Evolutionary conservation across 2,888 invertebrate species (phyloP).

Genomic region (Carabus problematicus): DNA sequence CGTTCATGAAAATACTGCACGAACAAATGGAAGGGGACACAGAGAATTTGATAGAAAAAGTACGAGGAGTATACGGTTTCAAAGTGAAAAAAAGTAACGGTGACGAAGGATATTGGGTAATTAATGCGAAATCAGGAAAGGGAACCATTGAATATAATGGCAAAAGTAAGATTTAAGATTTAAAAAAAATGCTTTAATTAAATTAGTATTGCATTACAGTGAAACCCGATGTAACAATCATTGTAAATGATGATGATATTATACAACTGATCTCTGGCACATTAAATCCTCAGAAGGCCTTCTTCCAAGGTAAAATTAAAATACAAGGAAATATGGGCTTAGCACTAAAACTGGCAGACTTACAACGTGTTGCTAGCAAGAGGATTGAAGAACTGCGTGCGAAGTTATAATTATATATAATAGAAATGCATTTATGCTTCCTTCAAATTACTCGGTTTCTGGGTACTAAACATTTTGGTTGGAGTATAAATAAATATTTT

Average conservation of each 20-base stretch:
- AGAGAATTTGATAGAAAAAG: constrained; percentile 82
- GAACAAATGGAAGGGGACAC: constrained; percentile 81
- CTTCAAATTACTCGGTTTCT: neutral
- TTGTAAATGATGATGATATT: constrained; percentile 88
- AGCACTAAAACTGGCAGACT: constrained; percentile 90
- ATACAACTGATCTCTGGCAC: constrained; percentile 88
- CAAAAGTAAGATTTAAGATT: constrained; percentile 56
- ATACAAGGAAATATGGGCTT: constrained; percentile 96
- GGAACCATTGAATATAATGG: constrained; percentile 86
- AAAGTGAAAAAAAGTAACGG: constrained; percentile 84
- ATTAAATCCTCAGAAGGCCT: constrained; percentile 93
- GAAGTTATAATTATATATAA: constrained; percentile 68
- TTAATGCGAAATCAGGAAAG: constrained; percentile 89
- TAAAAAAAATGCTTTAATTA: neutral
- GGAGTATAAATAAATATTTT: too few relatives aligned
- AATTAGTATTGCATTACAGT: neutral
- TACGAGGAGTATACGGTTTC: constrained; percentile 89
- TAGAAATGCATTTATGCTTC: too few relatives aligned
- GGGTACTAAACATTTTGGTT: neutral
- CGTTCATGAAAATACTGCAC: constrained; percentile 82
- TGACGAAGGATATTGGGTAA: constrained; percentile 86
- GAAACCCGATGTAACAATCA: constrained; percentile 81
- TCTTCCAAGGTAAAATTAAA: constrained; percentile 95
- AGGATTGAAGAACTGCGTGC: constrained; percentile 78
- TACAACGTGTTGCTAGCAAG: constrained; percentile 76